Evolutionary conservation across 2,888 invertebrate species (phyloP), one percentile per base, ranked within the genome.

Genomic region (Leptopterna dolabrata): DNA sequence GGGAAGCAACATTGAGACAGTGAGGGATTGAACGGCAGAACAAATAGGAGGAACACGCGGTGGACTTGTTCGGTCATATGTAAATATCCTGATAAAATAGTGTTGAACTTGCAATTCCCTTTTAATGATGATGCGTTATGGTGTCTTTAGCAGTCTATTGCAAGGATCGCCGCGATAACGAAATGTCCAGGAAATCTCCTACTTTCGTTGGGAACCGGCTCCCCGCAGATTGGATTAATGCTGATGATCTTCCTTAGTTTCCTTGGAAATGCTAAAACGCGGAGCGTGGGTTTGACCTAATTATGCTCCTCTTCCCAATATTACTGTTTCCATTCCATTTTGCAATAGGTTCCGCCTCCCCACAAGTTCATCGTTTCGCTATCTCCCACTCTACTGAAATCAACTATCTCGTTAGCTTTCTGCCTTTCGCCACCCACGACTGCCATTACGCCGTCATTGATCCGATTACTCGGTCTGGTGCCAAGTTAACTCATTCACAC

Each of bases 361-460:
- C 51, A 1, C 14, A 51, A 16, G n/a, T n/a, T n/a, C n/a, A n/a
- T 16, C 51, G n/a, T 51, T 51, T 51, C 27, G 63, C 63, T 63
- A 63, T 63, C 63, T 24, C 63, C 63, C 51, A 24, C 24, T 63
- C 63, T 63, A 24, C 63, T 24, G 63, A 63, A 63, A 73, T 73
- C 73, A 73, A 73, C 73, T 36, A 30, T 16, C 81, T 81, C 81
- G 55, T 81, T 81, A 81, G 81, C 81, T 51, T 81, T 81, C 81
- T 55, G 81, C 81, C 47, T 55, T 55, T 81, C 24, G 55, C 43
- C 81, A 16, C 47, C 51, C 29, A 16, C 55, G 47, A 81, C 81
- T 55, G 81, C 30, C 81, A 51, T 81, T 81, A 81, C 47, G 27
- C 30, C 81, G 81, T 81, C 81, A 81, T 81, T 81, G 45, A 81